A percentile compares a stretch with the other conserved stretches of the same genome.
phyloP scores from a whole-genome alignment of 1,140 invertebrate genomes.

The Lordiphosa clarofinis region DNA sequence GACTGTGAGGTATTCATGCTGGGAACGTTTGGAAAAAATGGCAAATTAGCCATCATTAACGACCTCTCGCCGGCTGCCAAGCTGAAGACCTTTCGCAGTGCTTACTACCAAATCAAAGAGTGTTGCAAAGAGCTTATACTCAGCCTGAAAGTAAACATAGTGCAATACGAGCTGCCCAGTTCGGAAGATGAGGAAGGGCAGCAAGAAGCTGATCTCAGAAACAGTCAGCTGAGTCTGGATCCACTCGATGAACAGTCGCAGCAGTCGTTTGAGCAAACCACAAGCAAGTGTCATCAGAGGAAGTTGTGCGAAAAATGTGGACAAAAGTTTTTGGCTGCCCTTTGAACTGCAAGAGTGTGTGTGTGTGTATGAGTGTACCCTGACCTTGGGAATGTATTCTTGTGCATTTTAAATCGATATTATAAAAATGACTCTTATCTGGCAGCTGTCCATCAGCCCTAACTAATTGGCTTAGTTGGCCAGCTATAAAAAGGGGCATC shows the following conservation, averaged over 20 bases:
- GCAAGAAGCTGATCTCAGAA: not conserved
- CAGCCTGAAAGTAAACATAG: conserved; percentile 43
- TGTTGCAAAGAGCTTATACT: conserved; percentile 59
- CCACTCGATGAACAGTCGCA: not conserved
- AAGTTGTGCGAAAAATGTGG: conserved; percentile 50
- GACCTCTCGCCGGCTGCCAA: conserved; percentile 37
- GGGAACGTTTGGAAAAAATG: conserved; percentile 19
- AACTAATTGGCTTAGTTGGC: conserved; percentile 52
- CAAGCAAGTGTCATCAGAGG: not conserved
- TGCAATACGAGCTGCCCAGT: conserved; percentile 52
- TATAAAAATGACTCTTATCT: conserved; percentile 32
- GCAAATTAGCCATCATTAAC: conserved; percentile 1
- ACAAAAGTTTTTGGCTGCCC: conserved; percentile 34
- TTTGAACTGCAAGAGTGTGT: too few relatives aligned
- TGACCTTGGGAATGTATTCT: not conserved
- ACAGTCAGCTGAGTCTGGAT: not conserved
- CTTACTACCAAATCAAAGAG: conserved; percentile 59
- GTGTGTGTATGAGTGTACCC: not conserved
- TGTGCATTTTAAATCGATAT: not conserved
- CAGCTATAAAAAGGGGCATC: conserved; percentile 36
- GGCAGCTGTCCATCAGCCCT: conserved; percentile 23
- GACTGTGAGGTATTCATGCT: conserved; percentile 19
- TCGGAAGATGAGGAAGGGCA: conserved; percentile 34
- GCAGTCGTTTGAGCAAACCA: not conserved
- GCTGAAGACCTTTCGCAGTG: conserved; percentile 33